Evolutionary conservation across 2,113 vertebrate genomes (phyloP).

Genomic region (Mormyrus lacerda): DNA sequence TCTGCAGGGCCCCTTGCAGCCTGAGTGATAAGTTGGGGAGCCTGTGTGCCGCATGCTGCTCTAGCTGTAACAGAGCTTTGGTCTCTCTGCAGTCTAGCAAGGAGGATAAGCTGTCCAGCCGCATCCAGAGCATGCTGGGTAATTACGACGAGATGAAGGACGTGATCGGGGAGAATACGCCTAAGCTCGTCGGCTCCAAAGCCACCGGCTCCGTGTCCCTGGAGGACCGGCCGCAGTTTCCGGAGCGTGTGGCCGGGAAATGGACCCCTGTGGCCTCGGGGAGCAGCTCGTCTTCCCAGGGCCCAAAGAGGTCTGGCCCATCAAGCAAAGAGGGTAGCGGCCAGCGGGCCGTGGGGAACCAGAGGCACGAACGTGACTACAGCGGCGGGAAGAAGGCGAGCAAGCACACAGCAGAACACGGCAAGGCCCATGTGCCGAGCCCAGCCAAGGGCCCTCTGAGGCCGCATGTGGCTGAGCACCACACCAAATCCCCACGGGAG

Average conservation of each 20-base stretch:
- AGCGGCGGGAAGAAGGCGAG: slow-evolving; percentile 75
- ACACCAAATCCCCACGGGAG: slow-evolving; percentile 81
- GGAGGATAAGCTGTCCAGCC: slow-evolving; percentile 96
- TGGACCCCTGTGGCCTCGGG: slow-evolving; percentile 93
- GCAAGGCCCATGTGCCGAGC: slow-evolving; percentile 80
- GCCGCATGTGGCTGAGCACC: slow-evolving; percentile 79
- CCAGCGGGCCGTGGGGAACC: slow-evolving; percentile 60
- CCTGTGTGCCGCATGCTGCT: not conserved
- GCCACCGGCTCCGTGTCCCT: slow-evolving; percentile 71
- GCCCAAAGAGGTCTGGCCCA: slow-evolving; percentile 79
- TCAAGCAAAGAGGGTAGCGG: slow-evolving; percentile 68
- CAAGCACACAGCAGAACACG: slow-evolving; percentile 87
- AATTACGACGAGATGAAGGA: slow-evolving; percentile 99
- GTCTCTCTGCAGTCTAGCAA: slow-evolving; percentile 77
- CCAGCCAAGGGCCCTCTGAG: slow-evolving; percentile 79
- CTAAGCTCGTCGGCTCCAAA: slow-evolving; percentile 79
- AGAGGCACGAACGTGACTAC: slow-evolving; percentile 78
- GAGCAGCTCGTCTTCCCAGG: slow-evolving; percentile 68
- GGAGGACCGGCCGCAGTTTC: slow-evolving; percentile 85
- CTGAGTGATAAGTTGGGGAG: not conserved
- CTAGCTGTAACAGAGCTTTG: not conserved
- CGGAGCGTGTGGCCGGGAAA: slow-evolving; percentile 71
- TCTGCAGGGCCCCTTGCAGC: not conserved
- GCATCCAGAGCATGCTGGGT: slow-evolving; percentile 98
- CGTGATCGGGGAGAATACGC: slow-evolving; percentile 82